These are phyloP conservation scores for Drosophila multiciliata DNA, from an alignment of 2,888 invertebrate species.

Conservation along the genomic window DNA sequence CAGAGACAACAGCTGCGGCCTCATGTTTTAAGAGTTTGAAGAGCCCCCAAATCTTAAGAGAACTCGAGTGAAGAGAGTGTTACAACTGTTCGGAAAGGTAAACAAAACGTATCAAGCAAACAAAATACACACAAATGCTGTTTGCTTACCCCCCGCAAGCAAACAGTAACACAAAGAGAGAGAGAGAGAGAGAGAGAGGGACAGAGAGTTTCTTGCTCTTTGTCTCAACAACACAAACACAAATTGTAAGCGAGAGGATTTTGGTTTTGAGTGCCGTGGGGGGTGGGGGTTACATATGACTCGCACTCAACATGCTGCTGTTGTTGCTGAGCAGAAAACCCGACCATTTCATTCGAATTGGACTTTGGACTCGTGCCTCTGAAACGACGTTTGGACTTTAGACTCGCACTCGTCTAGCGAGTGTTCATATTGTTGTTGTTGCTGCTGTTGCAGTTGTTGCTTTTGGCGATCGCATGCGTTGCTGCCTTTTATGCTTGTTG, in stretches of 20 bases:
- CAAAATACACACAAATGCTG: conserved; percentile 28
- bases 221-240: conserved; percentile 41
- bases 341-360: conserved; percentile 67
- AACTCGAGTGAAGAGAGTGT: conserved; percentile 40
- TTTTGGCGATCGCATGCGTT: conserved; percentile 36
- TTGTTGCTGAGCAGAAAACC: conserved; percentile 70
- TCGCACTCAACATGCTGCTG: conserved; percentile 62
- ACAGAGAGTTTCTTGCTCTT: conserved; percentile 51
- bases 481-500: conserved; percentile 40
- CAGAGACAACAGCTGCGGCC: conserved; percentile 24
- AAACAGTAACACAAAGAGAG: neutral
- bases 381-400: conserved; percentile 72
- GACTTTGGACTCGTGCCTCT: conserved; percentile 73
- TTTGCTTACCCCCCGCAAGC: neutral
- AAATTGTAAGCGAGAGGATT: conserved; percentile 46
- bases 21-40: conserved; percentile 59
- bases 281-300: conserved; percentile 51
- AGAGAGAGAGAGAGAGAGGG: conserved; percentile 19
- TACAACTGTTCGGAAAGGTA: conserved; percentile 64
- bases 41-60: conserved; percentile 44
- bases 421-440: conserved; percentile 50
- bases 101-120: conserved; percentile 57
- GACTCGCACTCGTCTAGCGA: conserved; percentile 72
- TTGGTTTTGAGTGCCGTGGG: conserved; percentile 14
- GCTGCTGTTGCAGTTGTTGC: conserved; percentile 34